Conservation (phyloP, 2,888 invertebrate species). For the Xylota sylvarum region DNA sequence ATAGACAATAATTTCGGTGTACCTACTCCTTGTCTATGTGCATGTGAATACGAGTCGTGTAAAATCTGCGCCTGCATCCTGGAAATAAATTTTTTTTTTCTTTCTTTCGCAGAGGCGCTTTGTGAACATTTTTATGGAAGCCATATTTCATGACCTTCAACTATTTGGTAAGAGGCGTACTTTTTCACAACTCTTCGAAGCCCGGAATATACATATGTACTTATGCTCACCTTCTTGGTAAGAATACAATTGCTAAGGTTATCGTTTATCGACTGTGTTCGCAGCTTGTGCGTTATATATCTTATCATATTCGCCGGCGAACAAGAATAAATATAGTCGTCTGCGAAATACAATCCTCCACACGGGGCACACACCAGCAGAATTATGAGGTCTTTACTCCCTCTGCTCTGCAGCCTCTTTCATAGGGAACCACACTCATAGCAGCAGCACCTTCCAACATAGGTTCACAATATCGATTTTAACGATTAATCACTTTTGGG, state of each 20-base stretch:
- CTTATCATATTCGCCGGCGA: constrained; percentile 79
- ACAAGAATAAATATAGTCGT: constrained; percentile 63
- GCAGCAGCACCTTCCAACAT: constrained; percentile 69
- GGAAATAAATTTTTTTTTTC: constrained; percentile 55
- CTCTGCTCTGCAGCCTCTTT: constrained; percentile 62
- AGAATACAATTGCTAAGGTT: constrained; percentile 71
- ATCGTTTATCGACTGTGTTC: constrained; percentile 80
- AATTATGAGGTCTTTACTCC: constrained; percentile 68
- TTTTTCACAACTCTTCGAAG: background rate
- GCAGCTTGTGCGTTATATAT: constrained; percentile 80
- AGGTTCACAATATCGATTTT: constrained; percentile 77
- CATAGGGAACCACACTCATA: constrained; percentile 62
- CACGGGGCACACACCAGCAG: constrained; percentile 28
- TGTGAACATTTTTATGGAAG: constrained; percentile 64
- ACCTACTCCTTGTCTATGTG: constrained; percentile 62
- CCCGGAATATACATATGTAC: constrained; percentile 4
- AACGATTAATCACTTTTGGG: constrained; percentile 76
- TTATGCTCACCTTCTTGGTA: constrained; percentile 67
- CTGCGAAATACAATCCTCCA: constrained; percentile 56
- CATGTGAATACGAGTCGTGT: constrained; percentile 74
- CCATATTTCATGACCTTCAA: constrained; percentile 77
- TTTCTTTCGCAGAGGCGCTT: constrained; percentile 17
- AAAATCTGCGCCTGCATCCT: constrained; percentile 77
- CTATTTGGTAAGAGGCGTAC: constrained; percentile 59
- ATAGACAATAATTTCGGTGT: constrained; percentile 56